Evolutionary conservation across 1,140 invertebrate genomes (phyloP).

Genomic region (Nylanderia fulva): DNA sequence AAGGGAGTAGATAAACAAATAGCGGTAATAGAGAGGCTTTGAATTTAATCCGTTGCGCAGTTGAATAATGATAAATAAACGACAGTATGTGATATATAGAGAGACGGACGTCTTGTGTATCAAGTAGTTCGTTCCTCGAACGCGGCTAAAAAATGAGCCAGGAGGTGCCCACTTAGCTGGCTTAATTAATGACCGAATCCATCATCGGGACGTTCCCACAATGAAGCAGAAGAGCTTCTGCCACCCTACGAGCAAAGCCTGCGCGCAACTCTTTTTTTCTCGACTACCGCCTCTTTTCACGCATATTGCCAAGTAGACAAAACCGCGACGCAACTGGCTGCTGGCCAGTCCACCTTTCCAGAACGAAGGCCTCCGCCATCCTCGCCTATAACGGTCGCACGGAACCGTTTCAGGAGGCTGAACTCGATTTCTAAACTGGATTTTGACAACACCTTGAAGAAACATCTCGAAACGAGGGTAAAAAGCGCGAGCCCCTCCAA

Average conservation of each 20-base stretch:
- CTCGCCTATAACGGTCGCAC: constrained; percentile 75
- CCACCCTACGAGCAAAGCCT: constrained; percentile 10
- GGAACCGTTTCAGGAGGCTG: constrained; percentile 82
- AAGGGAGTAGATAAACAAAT: background rate
- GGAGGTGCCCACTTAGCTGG: constrained; percentile 44
- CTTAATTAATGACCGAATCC: constrained; percentile 66
- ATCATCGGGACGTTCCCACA: constrained; percentile 58
- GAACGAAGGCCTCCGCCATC: constrained; percentile 38
- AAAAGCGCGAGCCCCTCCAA: constrained; percentile 5
- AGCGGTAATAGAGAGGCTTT: background rate
- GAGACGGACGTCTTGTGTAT: constrained; percentile 9
- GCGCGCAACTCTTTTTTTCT: constrained; percentile 60
- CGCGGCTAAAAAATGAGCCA: constrained; percentile 60
- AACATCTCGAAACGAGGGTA: constrained; percentile 50
- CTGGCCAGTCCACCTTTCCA: constrained; percentile 39
- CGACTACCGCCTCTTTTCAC: constrained; percentile 49
- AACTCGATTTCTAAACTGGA: constrained; percentile 85
- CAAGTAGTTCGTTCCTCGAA: constrained; percentile 49
- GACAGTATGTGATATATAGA: background rate
- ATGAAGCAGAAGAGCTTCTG: constrained; percentile 36
- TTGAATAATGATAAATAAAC: constrained; percentile 38
- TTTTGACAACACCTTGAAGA: constrained; percentile 75
- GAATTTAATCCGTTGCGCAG: constrained; percentile 42
- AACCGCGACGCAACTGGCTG: constrained; percentile 67
- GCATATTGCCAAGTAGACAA: constrained; percentile 64